Evolutionary conservation across 2,797 vertebrate genomes (phyloP).

Genomic region (Anguilla marmorata): DNA sequence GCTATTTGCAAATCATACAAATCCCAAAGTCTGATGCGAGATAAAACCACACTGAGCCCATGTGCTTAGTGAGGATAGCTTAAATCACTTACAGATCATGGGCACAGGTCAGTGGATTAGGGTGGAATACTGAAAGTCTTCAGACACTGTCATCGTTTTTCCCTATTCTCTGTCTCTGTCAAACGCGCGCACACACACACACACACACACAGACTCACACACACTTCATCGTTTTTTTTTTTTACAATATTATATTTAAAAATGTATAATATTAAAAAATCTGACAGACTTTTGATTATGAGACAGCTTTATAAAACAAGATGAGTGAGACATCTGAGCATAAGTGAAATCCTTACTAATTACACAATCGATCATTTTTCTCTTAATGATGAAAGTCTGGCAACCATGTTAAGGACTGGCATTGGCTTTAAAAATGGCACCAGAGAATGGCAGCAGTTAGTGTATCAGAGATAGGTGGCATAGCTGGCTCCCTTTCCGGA

Average conservation of each 20-base stretch:
- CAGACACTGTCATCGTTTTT: not conserved
- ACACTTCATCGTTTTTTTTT: not conserved
- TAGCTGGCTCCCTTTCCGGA: not conserved
- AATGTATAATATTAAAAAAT: not conserved
- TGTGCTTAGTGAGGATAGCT: not conserved
- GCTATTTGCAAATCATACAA: constrained; percentile 6
- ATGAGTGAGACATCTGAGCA: constrained; percentile 11
- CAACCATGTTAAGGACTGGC: not conserved
- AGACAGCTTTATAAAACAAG: constrained; percentile 17
- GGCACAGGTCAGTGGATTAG: not conserved
- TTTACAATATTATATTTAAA: not conserved
- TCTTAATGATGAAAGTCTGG: not conserved
- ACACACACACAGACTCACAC: not conserved
- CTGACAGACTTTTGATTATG: constrained; percentile 3
- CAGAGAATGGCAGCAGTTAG: not conserved
- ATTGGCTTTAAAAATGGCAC: not conserved
- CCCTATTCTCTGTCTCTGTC: not conserved
- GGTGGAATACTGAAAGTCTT: not conserved
- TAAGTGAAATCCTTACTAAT: constrained; percentile 18
- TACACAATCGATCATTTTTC: not conserved
- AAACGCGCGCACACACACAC: not conserved
- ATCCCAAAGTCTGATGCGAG: not conserved
- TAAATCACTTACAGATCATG: constrained; percentile 19
- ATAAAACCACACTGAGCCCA: not conserved
- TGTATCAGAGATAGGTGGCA: not conserved